A percentile compares a stretch with the other conserved stretches of the same genome.
Evolutionary conservation across 53 echinoderm and acorn worm genomes (phyloP).

Genomic region (Echinarachnius parma): DNA sequence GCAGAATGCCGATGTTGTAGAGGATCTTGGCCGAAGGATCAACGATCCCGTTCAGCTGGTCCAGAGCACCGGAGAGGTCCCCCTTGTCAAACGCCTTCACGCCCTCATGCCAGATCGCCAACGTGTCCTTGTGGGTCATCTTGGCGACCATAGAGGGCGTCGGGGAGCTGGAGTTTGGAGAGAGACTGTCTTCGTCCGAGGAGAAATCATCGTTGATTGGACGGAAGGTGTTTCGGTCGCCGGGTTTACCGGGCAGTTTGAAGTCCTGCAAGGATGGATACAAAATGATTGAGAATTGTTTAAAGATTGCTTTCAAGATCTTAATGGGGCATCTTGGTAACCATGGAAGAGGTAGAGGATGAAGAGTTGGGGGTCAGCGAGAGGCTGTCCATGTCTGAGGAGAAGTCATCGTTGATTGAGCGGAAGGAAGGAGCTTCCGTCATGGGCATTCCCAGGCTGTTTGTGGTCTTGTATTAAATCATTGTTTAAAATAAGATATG

Average conservation of each 20-base stretch:
- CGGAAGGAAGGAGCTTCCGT: slow-evolving; percentile 37
- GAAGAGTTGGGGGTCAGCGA: slow-evolving; percentile 15
- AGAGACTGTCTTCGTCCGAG: background rate
- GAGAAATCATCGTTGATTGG: slow-evolving; percentile 36
- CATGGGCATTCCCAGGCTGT: too few relatives aligned
- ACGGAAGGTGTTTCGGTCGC: slow-evolving; percentile 35
- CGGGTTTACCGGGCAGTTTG: too few relatives aligned
- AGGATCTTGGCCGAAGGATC: slow-evolving; percentile 93
- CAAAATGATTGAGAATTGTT: too few relatives aligned
- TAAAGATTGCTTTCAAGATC: too few relatives aligned
- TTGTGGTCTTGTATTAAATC: too few relatives aligned
- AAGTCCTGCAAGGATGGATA: too few relatives aligned
- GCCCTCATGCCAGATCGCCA: slow-evolving; percentile 75
- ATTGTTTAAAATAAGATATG: too few relatives aligned
- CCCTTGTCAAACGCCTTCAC: slow-evolving; percentile 61
- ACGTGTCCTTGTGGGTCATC: slow-evolving; percentile 68
- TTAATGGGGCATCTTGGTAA: too few relatives aligned
- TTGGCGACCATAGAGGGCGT: slow-evolving; percentile 45
- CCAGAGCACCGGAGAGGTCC: slow-evolving; percentile 53
- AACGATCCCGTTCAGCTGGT: slow-evolving; percentile 60
- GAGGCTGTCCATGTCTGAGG: background rate
- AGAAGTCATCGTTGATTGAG: slow-evolving; percentile 31
- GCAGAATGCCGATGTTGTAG: slow-evolving; percentile 75
- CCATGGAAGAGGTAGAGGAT: slow-evolving; percentile 45
- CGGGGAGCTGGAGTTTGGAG: slow-evolving; percentile 28